These are phyloP conservation scores for Hyperoplus lanceolatus DNA, from an alignment of 2,797 vertebrate species.

Conservation along the genomic window DNA sequence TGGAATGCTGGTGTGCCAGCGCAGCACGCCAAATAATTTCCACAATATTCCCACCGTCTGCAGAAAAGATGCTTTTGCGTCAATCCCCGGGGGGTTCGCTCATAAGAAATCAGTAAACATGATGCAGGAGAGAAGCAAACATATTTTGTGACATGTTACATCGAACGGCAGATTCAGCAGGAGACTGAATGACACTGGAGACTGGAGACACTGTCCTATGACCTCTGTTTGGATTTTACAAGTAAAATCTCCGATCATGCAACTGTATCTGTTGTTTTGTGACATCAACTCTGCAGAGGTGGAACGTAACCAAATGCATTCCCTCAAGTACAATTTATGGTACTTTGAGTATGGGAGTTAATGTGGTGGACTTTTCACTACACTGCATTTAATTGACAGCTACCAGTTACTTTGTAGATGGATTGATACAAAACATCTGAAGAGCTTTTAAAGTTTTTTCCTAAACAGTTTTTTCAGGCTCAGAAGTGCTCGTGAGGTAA, in stretches of 20 bases:
- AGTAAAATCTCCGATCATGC: background rate
- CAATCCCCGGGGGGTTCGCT: background rate
- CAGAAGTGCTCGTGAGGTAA: too few relatives aligned
- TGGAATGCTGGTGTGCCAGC: constrained; percentile 40
- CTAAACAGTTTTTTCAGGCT: too few relatives aligned
- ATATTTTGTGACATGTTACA: constrained; percentile 1
- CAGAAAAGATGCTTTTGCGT: constrained; percentile 21
- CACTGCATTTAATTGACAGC: background rate
- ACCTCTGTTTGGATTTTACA: constrained; percentile 13
- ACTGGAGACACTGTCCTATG: constrained; percentile 27
- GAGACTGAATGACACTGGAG: too few relatives aligned
- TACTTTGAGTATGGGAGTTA: background rate
- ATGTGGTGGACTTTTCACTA: background rate
- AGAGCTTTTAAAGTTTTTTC: background rate
- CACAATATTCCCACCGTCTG: constrained; percentile 65
- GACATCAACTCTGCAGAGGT: background rate
- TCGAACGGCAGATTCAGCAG: background rate
- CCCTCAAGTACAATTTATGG: background rate
- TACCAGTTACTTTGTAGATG: background rate
- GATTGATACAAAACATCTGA: background rate
- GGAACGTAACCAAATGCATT: background rate
- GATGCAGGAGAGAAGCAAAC: constrained; percentile 27
- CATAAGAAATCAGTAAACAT: constrained; percentile 3
- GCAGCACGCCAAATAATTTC: constrained; percentile 63
- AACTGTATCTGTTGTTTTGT: background rate